Percentiles rank a stretch among this genome's conserved stretches.
Conservation (phyloP, 2,888 invertebrate genomes). For the Ophion obscuratus region DNA sequence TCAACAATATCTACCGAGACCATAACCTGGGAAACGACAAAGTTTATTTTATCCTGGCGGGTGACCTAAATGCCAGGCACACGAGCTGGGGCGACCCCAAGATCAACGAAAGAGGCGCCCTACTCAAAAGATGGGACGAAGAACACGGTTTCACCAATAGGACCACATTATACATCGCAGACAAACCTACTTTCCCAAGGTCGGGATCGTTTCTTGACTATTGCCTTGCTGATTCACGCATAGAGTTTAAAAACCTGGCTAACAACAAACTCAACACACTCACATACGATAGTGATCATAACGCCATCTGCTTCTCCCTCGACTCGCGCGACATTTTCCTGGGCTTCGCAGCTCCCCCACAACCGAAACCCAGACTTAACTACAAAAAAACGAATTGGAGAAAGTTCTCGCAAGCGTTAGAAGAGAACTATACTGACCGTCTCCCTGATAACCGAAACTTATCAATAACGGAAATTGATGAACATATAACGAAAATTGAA, state of each 20-base stretch:
- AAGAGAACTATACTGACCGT: too few relatives aligned
- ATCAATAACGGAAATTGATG: too few relatives aligned
- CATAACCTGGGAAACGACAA: slow-evolving; percentile 18
- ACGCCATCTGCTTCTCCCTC: too few relatives aligned
- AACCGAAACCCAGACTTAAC: neutral
- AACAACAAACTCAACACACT: too few relatives aligned
- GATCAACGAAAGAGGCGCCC: slow-evolving; percentile 35
- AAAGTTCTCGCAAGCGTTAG: too few relatives aligned
- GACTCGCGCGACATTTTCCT: neutral
- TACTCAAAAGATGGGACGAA: slow-evolving; percentile 36
- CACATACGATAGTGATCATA: too few relatives aligned
- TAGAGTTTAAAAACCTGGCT: too few relatives aligned
- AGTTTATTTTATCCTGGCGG: slow-evolving; percentile 42
- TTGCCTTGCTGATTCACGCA: slow-evolving; percentile 37
- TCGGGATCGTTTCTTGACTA: slow-evolving; percentile 54
- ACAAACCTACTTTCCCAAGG: slow-evolving; percentile 42
- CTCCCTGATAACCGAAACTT: too few relatives aligned
- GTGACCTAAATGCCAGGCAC: too few relatives aligned
- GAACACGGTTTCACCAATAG: slow-evolving; percentile 9
- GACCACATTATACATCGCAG: slow-evolving; percentile 15
- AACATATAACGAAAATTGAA: too few relatives aligned
- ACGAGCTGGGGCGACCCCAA: slow-evolving; percentile 33
- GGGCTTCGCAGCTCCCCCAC: slow-evolving; percentile 4
- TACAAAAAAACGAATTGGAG: too few relatives aligned
- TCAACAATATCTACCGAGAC: slow-evolving; percentile 32